Evolutionary conservation across 2,888 invertebrate species (phyloP).

Genomic region (Nephrotoma guestfalica): DNA sequence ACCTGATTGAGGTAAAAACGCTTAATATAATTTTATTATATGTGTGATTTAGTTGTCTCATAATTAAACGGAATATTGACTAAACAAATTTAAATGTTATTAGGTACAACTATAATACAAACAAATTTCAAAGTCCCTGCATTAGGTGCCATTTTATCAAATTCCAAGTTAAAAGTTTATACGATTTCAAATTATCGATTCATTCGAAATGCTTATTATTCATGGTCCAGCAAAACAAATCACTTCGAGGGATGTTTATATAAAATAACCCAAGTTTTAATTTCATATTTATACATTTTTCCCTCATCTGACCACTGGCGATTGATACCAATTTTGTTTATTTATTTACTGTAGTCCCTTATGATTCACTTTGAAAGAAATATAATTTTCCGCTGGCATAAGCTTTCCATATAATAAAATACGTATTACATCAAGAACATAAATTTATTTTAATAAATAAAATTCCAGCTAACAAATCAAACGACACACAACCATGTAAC

Average conservation of each 20-base stretch:
- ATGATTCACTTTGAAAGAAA: background rate
- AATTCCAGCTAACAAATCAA: background rate
- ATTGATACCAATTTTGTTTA: background rate
- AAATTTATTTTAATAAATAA: background rate
- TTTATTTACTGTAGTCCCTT: background rate
- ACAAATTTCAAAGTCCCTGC: too few species aligned
- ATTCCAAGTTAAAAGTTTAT: background rate
- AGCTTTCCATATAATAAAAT: background rate
- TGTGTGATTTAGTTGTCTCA: too few species aligned
- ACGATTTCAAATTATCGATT: background rate
- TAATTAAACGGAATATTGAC: too few species aligned
- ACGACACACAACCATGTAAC: background rate
- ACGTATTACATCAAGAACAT: background rate
- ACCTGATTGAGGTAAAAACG: too few species aligned
- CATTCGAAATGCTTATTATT: background rate
- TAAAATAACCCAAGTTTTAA: background rate
- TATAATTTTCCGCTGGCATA: background rate
- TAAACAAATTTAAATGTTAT: too few species aligned
- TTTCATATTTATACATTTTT: background rate
- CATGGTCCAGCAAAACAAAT: background rate
- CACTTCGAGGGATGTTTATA: background rate
- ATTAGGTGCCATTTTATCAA: background rate
- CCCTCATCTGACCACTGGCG: background rate
- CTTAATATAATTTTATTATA: too few species aligned
- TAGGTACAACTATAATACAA: too few species aligned